Evolutionary conservation across 2,888 invertebrate genomes (phyloP).

Genomic region (Cephus pygmeus): DNA sequence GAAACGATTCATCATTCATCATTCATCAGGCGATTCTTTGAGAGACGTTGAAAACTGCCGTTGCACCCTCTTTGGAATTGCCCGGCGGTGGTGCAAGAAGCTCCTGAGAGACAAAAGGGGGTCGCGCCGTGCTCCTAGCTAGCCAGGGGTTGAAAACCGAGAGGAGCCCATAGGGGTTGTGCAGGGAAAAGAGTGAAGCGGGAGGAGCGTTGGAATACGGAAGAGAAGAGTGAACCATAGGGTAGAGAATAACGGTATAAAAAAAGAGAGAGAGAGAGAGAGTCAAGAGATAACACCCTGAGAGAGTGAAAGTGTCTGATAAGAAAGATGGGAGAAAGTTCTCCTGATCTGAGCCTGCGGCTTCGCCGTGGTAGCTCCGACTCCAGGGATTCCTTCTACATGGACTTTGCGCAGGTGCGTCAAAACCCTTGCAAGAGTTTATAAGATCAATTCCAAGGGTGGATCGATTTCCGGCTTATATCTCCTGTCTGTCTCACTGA

Average conservation of each 20-base stretch:
- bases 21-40: slow-evolving; percentile 33
- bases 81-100: slow-evolving; percentile 47
- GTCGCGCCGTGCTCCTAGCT: background rate
- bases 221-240: background rate
- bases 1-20: slow-evolving; percentile 19
- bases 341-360: slow-evolving; percentile 87
- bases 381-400: slow-evolving; percentile 88
- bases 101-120: slow-evolving; percentile 48
- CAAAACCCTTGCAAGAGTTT: slow-evolving; percentile 6
- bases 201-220: background rate
- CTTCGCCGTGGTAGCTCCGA: slow-evolving; percentile 87
- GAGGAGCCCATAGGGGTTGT: slow-evolving; percentile 25
- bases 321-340: slow-evolving; percentile 77
- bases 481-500: background rate
- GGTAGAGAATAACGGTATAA: slow-evolving; percentile 9
- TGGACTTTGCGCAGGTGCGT: slow-evolving; percentile 82
- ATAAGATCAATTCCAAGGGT: background rate
- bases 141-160: slow-evolving; percentile 28
- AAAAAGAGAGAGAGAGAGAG: slow-evolving; percentile 12
- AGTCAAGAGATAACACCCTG: slow-evolving; percentile 14
- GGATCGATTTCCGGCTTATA: background rate
- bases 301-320: slow-evolving; percentile 36
- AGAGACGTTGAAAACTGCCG: slow-evolving; percentile 24
- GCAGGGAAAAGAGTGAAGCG: background rate
- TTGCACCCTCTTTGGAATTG: slow-evolving; percentile 54